phyloP scores from a whole-genome alignment of 2,888 invertebrate species.

The Leptinotarsa haldemani region DNA sequence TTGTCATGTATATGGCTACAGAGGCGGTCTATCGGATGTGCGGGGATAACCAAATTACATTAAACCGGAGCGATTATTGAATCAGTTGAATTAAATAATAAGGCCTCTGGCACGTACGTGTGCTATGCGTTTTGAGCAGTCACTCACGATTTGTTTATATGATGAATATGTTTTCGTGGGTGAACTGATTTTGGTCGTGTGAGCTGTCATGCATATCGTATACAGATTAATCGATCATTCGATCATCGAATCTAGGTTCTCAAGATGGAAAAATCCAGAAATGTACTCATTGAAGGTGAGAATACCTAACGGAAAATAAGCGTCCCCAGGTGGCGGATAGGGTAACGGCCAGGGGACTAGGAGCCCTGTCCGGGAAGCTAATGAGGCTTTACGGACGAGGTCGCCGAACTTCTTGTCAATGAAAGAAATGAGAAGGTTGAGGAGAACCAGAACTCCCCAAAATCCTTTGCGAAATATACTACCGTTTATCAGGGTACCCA shows the following conservation, averaged over 20 bases:
- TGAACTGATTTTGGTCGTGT: background rate
- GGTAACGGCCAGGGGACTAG: too few species aligned
- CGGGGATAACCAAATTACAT: constrained; percentile 47
- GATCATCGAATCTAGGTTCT: background rate
- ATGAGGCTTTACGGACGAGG: too few species aligned
- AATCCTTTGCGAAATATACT: too few species aligned
- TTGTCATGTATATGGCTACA: constrained; percentile 27
- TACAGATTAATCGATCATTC: background rate
- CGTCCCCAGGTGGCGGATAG: too few species aligned
- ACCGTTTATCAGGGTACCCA: too few species aligned
- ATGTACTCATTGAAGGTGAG: too few species aligned
- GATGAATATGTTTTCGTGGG: constrained; percentile 13
- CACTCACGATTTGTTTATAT: constrained; percentile 34
- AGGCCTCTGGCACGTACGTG: constrained; percentile 46
- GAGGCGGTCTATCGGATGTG: constrained; percentile 40
- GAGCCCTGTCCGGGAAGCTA: too few species aligned
- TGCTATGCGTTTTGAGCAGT: constrained; percentile 43
- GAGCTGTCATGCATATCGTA: too few species aligned
- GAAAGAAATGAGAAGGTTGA: too few species aligned
- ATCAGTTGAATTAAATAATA: constrained; percentile 55
- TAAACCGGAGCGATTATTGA: constrained; percentile 50
- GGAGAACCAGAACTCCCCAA: too few species aligned
- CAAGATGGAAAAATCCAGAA: background rate
- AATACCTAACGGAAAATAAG: too few species aligned
- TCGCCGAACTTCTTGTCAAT: too few species aligned